Percentiles rank a stretch among this genome's conserved stretches.
These are phyloP conservation scores for Teleogryllus oceanicus DNA, from an alignment of 2,888 invertebrate genomes.

Conservation along the genomic window DNA sequence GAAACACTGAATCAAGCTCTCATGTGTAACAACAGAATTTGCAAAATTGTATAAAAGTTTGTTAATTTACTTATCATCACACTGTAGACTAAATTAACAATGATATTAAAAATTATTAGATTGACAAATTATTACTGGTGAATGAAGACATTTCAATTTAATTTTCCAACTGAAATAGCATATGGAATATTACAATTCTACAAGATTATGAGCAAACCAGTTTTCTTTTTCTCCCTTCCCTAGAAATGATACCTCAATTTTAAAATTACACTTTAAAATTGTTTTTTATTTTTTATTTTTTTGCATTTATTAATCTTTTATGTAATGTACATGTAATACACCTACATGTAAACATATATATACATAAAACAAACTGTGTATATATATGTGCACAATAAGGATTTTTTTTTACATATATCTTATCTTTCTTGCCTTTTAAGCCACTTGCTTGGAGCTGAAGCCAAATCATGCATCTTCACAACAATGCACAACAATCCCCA, in stretches of 20 bases:
- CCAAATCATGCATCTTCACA: conserved; percentile 22
- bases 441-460: conserved; percentile 23
- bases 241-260: conserved; percentile 21
- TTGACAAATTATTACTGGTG: conserved; percentile 24
- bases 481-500: conserved; percentile 20
- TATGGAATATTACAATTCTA: conserved; percentile 23
- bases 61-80: not conserved
- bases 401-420: not conserved
- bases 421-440: conserved; percentile 26
- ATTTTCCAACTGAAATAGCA: conserved; percentile 32
- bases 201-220: conserved; percentile 28
- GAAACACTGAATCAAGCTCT: not conserved
- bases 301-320: conserved; percentile 12
- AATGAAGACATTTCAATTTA: conserved; percentile 36
- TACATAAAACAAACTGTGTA: not conserved
- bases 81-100: not conserved
- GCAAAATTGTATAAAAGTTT: not conserved
- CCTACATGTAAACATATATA: not conserved
- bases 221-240: conserved; percentile 26
- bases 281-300: conserved; percentile 11
- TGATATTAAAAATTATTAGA: not conserved
- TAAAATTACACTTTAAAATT: conserved; percentile 29
- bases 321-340: conserved; percentile 21
- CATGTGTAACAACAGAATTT: not conserved
- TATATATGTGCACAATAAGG: not conserved